These are phyloP conservation scores for Candidula unifasciata DNA, from an alignment of 2,888 invertebrate species.

Conservation along the genomic window DNA sequence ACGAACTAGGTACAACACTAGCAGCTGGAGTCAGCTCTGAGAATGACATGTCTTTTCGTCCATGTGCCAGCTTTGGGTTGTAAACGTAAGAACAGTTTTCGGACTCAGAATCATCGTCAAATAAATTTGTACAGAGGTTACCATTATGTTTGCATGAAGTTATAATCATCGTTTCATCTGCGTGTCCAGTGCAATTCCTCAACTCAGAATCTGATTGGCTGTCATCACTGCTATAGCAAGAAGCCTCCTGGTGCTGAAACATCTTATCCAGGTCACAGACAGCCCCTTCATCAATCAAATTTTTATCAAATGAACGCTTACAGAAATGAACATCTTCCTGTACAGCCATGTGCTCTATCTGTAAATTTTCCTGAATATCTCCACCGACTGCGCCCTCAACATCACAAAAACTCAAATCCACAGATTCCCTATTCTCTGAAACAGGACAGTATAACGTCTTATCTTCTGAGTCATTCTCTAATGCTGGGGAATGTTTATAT, in stretches of 20 bases:
- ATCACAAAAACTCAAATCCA: not conserved
- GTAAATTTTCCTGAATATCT: not conserved
- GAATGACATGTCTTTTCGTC: not conserved
- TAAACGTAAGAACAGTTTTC: slow-evolving; percentile 45
- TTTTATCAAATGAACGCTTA: slow-evolving; percentile 36
- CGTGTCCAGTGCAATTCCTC: not conserved
- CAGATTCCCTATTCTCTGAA: not conserved
- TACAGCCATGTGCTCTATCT: not conserved
- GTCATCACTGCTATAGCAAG: slow-evolving; percentile 9
- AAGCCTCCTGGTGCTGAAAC: slow-evolving; percentile 47
- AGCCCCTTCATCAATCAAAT: slow-evolving; percentile 60
- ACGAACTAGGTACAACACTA: not conserved
- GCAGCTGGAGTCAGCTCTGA: not conserved
- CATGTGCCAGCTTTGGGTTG: slow-evolving; percentile 7
- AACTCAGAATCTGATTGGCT: slow-evolving; percentile 16
- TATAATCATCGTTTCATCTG: not conserved
- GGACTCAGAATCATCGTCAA: slow-evolving; percentile 38
- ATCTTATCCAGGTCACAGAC: slow-evolving; percentile 58
- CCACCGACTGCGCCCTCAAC: slow-evolving; percentile 42
- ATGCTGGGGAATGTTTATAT: not conserved
- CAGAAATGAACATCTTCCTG: slow-evolving; percentile 17
- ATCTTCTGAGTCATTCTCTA: not conserved
- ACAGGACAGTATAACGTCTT: not conserved
- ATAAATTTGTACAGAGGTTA: not conserved
- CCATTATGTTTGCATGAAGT: not conserved